Conservation (phyloP, 1,140 invertebrate species). For the Steinernema feltiae region DNA sequence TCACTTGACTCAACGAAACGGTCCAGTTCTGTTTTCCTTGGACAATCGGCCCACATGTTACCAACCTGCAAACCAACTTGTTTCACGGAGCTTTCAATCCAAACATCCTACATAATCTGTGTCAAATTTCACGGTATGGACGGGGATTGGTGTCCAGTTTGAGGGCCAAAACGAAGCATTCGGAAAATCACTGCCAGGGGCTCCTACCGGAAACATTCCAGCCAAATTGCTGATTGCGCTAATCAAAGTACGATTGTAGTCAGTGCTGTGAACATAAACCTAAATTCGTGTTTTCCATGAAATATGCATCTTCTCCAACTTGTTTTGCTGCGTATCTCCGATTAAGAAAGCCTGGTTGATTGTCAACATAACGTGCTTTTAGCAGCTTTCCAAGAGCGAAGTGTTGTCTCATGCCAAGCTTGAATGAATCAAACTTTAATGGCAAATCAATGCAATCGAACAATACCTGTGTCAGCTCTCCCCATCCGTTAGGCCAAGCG, state of each 20-base stretch:
- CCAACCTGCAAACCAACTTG: conserved; percentile 26
- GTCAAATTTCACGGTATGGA: conserved; percentile 35
- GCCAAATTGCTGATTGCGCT: conserved; percentile 32
- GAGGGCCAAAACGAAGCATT: conserved; percentile 27
- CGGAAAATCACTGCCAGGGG: conserved; percentile 29
- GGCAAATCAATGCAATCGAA: background rate
- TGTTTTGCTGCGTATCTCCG: conserved; percentile 31
- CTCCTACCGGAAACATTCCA: conserved; percentile 38
- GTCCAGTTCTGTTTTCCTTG: conserved; percentile 39
- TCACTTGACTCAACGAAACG: conserved; percentile 16
- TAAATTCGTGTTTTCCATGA: conserved; percentile 1
- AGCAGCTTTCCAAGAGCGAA: conserved; percentile 35
- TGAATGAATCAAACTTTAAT: background rate
- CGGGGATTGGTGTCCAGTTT: conserved; percentile 37
- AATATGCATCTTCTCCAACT: background rate
- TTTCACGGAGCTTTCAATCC: conserved; percentile 1
- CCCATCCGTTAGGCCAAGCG: conserved; percentile 44
- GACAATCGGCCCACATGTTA: conserved; percentile 41
- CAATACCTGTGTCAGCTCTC: conserved; percentile 41
- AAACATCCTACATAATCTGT: conserved; percentile 20
- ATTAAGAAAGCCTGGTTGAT: conserved; percentile 24
- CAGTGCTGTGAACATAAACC: conserved; percentile 35
- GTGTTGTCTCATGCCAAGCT: conserved; percentile 47
- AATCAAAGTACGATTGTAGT: conserved; percentile 33
- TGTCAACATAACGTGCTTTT: conserved; percentile 32